Evolutionary conservation across 2,888 invertebrate genomes (phyloP).

Genomic region (Magallana nippona): DNA sequence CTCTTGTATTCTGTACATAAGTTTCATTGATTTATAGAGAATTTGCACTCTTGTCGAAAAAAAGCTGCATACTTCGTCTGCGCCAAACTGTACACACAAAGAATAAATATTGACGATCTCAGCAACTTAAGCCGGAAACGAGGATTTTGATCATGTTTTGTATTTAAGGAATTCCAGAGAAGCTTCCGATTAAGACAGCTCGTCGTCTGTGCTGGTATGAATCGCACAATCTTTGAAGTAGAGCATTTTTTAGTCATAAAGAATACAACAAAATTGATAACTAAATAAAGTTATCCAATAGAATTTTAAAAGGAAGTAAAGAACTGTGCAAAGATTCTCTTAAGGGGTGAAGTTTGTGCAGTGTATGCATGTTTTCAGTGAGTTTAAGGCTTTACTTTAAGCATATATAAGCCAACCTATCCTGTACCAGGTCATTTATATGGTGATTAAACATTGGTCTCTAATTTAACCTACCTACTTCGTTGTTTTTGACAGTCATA

Average conservation of each 20-base stretch:
- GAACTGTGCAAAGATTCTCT: no score
- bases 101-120: conserved; percentile 24
- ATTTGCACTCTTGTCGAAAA: conserved; percentile 32
- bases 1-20: conserved; percentile 10
- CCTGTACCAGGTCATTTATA: no score
- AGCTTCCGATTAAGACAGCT: conserved; percentile 2
- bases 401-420: no score
- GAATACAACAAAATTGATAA: background rate
- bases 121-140: conserved; percentile 21
- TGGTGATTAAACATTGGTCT: no score
- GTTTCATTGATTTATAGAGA: conserved; percentile 25
- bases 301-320: no score
- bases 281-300: no score
- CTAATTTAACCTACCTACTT: no score
- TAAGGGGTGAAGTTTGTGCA: no score
- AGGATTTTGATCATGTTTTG: conserved; percentile 24
- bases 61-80: background rate
- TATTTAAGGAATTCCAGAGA: conserved; percentile 14
- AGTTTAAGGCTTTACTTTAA: no score
- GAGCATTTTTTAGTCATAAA: background rate
- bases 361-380: no score
- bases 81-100: conserved; percentile 5
- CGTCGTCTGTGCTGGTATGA: background rate
- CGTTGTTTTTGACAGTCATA: no score
- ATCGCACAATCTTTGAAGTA: background rate